phyloP scores from a whole-genome alignment of 2,888 invertebrate species.

The Aphodius sticticus region DNA sequence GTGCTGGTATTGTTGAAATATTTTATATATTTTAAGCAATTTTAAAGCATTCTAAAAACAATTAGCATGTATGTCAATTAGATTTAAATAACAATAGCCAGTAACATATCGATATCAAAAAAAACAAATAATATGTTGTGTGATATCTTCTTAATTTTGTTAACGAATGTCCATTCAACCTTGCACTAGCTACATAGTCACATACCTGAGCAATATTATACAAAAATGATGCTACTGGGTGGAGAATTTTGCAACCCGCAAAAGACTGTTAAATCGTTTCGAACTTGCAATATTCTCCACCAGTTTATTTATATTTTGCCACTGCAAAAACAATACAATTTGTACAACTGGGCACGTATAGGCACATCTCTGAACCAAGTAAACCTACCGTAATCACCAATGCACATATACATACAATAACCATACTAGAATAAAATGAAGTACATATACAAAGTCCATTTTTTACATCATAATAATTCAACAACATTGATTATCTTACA shows the following conservation, averaged over 20 bases:
- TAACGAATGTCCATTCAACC: not conserved
- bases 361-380: slow-evolving; percentile 30
- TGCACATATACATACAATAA: not conserved
- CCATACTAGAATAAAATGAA: not conserved
- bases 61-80: slow-evolving; percentile 21
- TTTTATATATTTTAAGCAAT: slow-evolving; percentile 36
- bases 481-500: not conserved
- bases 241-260: not conserved
- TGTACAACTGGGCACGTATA: slow-evolving; percentile 34
- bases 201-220: slow-evolving; percentile 35
- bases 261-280: not conserved
- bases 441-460: not conserved
- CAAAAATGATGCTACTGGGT: slow-evolving; percentile 6
- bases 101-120: slow-evolving; percentile 8
- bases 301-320: not conserved
- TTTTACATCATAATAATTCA: not conserved
- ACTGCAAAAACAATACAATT: slow-evolving; percentile 6
- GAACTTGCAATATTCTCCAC: not conserved
- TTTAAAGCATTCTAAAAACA: slow-evolving; percentile 34
- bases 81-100: slow-evolving; percentile 20
- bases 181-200: slow-evolving; percentile 18
- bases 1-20: slow-evolving; percentile 36
- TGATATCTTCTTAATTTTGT: not conserved
- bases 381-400: slow-evolving; percentile 5
- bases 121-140: not conserved